phyloP scores from a whole-genome alignment of 2,113 vertebrate species.

The Etheostoma spectabile region DNA sequence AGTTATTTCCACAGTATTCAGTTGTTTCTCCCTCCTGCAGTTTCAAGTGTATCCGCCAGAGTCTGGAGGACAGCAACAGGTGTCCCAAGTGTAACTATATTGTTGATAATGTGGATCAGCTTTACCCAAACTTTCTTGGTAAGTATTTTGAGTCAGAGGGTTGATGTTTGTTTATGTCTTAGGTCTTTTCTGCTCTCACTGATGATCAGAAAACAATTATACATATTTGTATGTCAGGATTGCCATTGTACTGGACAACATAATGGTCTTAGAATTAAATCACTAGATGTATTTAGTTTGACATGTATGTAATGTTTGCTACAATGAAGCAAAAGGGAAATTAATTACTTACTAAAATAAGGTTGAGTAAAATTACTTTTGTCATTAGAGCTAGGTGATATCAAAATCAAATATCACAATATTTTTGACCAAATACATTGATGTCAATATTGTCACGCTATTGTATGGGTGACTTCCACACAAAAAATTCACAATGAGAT shows the following conservation, averaged over 20 bases:
- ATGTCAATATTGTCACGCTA: no score
- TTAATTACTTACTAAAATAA: background rate
- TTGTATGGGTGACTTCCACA: no score
- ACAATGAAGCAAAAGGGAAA: background rate
- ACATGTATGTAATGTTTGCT: background rate
- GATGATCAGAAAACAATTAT: background rate
- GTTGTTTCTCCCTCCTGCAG: conserved; percentile 63
- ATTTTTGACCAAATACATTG: no score
- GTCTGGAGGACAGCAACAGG: conserved; percentile 97
- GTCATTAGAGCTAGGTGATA: background rate
- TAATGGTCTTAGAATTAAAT: no score
- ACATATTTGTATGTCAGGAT: background rate
- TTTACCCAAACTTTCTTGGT: conserved; percentile 99
- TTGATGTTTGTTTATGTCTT: background rate
- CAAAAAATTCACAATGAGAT: no score
- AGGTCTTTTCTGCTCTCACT: background rate
- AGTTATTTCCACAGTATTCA: background rate
- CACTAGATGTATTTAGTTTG: background rate
- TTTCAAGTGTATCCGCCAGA: conserved; percentile 98
- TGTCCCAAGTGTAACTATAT: conserved; percentile 99
- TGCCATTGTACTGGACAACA: background rate
- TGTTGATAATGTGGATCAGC: conserved; percentile 98
- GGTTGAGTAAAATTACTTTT: background rate
- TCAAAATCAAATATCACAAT: no score
- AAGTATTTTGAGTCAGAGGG: conserved; percentile 62